phyloP scores from a whole-genome alignment of 2,113 vertebrate species.

The Orientallactaga bullata region DNA sequence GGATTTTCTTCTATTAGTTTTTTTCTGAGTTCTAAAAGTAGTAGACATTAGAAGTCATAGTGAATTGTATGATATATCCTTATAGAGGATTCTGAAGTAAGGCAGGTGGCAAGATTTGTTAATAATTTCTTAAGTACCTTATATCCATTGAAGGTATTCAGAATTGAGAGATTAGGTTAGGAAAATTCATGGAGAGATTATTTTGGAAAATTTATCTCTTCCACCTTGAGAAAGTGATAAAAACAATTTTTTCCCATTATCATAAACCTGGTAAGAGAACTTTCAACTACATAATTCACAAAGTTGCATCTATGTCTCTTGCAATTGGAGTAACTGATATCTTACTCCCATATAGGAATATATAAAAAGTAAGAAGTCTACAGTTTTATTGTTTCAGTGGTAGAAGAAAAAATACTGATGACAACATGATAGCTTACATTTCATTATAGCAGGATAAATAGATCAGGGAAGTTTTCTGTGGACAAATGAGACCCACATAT shows the following conservation, averaged over 20 bases:
- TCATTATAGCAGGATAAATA: neutral
- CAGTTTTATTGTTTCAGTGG: neutral
- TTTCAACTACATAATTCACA: neutral
- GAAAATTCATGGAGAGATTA: neutral
- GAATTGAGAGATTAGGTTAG: too few species aligned
- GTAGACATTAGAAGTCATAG: neutral
- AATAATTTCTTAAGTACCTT: too few species aligned
- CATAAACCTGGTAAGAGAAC: neutral
- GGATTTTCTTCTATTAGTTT: neutral
- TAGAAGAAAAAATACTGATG: neutral
- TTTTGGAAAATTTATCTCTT: neutral
- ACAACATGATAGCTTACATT: neutral
- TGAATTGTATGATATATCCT: neutral
- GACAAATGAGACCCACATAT: neutral
- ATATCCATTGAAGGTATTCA: too few species aligned
- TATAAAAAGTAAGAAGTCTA: neutral
- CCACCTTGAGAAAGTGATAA: neutral
- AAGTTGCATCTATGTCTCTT: neutral
- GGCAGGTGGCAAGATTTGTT: too few species aligned
- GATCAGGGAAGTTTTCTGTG: neutral
- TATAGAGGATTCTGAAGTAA: neutral
- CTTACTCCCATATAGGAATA: neutral
- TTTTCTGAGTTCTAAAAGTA: neutral
- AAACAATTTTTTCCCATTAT: neutral
- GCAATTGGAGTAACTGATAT: neutral